Conservation (phyloP, 2,888 invertebrate genomes). For the Rhaphigaster nebulosa region DNA sequence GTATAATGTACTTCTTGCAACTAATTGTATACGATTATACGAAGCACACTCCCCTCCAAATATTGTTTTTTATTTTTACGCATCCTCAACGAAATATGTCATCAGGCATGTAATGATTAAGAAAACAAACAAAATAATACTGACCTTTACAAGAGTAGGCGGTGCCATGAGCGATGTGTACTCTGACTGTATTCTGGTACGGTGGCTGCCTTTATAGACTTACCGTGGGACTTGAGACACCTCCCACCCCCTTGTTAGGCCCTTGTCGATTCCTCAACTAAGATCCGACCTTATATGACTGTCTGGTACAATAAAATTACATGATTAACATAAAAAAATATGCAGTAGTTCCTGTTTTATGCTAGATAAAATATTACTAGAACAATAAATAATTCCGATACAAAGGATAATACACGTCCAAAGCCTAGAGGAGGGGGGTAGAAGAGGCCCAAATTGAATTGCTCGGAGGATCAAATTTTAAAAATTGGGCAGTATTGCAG, state of each 20-base stretch:
- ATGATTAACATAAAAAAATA: background rate
- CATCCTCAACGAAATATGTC: background rate
- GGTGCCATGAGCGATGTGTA: constrained; percentile 32
- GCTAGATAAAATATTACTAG: no score
- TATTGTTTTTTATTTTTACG: background rate
- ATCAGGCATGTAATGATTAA: background rate
- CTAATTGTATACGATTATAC: no score
- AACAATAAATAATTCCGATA: background rate
- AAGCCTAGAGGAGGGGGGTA: no score
- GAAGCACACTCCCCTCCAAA: no score
- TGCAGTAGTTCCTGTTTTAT: no score
- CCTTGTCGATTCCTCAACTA: background rate
- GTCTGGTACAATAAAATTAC: background rate
- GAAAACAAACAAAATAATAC: background rate
- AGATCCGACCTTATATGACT: background rate
- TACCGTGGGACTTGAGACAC: constrained; percentile 44
- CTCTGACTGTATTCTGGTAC: background rate
- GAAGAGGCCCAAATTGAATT: no score
- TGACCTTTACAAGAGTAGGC: background rate
- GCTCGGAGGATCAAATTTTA: no score
- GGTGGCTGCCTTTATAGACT: constrained; percentile 47
- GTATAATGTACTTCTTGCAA: no score
- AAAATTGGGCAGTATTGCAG: no score
- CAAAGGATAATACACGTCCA: background rate
- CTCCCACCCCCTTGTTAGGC: constrained; percentile 46